Conservation (phyloP, 2,113 vertebrate species). For the Scolopax mira region DNA sequence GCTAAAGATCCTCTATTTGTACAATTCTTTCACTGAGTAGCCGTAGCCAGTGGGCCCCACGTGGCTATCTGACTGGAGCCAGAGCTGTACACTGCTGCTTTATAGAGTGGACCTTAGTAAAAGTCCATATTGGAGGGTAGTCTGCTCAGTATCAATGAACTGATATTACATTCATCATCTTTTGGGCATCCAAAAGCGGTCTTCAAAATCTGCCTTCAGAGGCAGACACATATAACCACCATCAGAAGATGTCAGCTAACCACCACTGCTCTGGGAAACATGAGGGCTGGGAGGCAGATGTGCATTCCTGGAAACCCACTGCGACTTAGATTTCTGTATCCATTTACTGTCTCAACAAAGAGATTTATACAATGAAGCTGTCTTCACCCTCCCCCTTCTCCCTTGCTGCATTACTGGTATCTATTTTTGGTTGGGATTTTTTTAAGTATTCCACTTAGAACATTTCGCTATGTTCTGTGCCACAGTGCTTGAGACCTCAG, state of each 20-base stretch:
- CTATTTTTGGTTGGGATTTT: conserved; percentile 34
- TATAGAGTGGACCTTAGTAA: not conserved
- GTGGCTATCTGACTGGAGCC: not conserved
- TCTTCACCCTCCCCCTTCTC: conserved; percentile 40
- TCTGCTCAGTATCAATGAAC: not conserved
- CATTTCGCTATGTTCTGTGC: not conserved
- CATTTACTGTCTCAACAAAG: conserved; percentile 63
- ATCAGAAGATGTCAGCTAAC: not conserved
- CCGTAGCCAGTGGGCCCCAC: not conserved
- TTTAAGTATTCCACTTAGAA: conserved; percentile 8
- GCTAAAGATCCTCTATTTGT: not conserved
- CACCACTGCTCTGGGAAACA: not conserved
- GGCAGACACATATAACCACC: not conserved
- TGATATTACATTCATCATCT: not conserved
- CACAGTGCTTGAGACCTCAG: not conserved
- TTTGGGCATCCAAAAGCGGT: not conserved
- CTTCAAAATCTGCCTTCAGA: not conserved
- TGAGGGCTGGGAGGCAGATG: conserved; percentile 46
- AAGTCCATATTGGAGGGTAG: not conserved
- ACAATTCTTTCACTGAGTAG: not conserved
- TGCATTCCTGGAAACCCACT: conserved; percentile 31
- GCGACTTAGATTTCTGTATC: conserved; percentile 49
- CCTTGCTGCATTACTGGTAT: conserved; percentile 35
- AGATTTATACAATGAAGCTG: conserved; percentile 50
- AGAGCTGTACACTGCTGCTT: not conserved